Evolutionary conservation across 1,140 invertebrate species (phyloP).

Genomic region (Pollicipes pollicipes): DNA sequence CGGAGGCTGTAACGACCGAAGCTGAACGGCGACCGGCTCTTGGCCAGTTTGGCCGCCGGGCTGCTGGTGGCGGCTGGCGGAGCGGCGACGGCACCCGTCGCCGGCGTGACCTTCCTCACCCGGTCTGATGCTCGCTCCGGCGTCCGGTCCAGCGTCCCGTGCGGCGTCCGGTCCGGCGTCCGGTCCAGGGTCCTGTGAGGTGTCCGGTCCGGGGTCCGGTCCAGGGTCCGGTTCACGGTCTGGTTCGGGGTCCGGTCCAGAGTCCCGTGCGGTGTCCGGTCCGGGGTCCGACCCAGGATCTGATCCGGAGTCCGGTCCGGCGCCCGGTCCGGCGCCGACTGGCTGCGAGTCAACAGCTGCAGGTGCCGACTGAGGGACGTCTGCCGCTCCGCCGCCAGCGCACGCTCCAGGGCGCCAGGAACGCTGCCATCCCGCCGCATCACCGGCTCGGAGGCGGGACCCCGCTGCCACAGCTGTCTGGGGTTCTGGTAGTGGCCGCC

Average conservation of each 20-base stretch:
- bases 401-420: too few relatives aligned
- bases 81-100: background rate
- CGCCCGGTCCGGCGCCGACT: background rate
- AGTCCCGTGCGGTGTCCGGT: too few relatives aligned
- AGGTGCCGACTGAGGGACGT: background rate
- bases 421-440: background rate
- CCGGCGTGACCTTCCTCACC: too few relatives aligned
- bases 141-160: background rate
- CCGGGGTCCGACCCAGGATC: too few relatives aligned
- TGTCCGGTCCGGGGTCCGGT: too few relatives aligned
- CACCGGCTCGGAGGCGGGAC: background rate
- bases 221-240: background rate
- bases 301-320: too few relatives aligned
- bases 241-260: too few relatives aligned
- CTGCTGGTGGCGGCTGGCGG: too few relatives aligned
- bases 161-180: background rate
- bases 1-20: background rate
- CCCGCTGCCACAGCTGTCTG: background rate
- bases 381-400: background rate
- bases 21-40: constrained; percentile 4
- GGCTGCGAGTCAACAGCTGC: background rate
- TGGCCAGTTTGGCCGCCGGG: too few relatives aligned
- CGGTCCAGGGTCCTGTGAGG: too few relatives aligned
- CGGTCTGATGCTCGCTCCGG: too few relatives aligned
- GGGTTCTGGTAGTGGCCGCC: background rate